These are phyloP conservation scores for Melanotaenia parkinsoni DNA, from an alignment of 2,797 vertebrate genomes.

Conservation along the genomic window DNA sequence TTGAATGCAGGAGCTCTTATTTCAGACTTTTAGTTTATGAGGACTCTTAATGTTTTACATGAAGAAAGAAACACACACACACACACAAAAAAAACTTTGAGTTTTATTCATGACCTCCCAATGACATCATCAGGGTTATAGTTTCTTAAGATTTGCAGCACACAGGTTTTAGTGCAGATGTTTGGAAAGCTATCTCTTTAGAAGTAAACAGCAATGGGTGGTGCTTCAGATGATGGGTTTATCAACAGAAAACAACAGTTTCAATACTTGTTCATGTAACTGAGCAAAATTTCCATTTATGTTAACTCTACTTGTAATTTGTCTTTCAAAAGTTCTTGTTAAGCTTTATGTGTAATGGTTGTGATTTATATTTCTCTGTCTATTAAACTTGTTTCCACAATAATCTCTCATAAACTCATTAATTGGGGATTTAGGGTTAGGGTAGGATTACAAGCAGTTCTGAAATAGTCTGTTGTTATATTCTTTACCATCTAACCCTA, in stretches of 20 bases:
- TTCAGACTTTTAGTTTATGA: background rate
- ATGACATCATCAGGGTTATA: slow-evolving; percentile 2
- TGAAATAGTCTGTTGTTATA: too few relatives aligned
- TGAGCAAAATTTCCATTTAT: background rate
- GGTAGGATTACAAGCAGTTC: background rate
- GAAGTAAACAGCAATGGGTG: background rate
- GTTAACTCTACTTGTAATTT: background rate
- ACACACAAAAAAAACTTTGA: background rate
- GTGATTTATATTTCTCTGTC: background rate
- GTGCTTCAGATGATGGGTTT: background rate
- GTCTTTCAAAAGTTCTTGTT: background rate
- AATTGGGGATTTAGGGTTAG: background rate
- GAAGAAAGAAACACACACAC: background rate
- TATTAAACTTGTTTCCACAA: background rate
- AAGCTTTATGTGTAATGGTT: background rate
- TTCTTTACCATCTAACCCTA: background rate
- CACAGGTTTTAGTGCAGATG: background rate
- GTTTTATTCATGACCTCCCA: background rate
- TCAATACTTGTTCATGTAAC: background rate
- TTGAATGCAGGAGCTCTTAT: background rate
- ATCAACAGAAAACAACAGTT: background rate
- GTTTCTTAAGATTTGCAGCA: background rate
- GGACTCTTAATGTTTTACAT: background rate
- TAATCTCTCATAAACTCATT: background rate
- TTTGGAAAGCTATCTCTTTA: background rate